Conservation (phyloP, 2,113 vertebrate species). For the Spea bombifrons region DNA sequence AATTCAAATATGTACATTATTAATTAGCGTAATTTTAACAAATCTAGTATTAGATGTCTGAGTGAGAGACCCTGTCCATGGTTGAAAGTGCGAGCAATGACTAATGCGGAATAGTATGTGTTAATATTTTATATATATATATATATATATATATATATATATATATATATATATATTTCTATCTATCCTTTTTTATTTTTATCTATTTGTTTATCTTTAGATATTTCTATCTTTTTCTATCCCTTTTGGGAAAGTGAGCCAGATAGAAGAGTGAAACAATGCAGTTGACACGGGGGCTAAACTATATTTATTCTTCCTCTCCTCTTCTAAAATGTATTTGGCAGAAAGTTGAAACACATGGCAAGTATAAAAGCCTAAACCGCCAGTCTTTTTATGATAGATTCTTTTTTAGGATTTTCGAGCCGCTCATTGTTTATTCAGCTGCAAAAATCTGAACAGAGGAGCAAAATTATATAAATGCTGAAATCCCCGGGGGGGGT, state of each 20-base stretch:
- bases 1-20: too few species aligned
- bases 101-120: too few species aligned
- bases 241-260: background rate
- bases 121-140: too few species aligned
- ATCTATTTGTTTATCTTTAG: too few species aligned
- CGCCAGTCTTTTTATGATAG: slow-evolving; percentile 51
- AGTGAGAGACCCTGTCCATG: too few species aligned
- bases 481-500: slow-evolving; percentile 48
- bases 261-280: slow-evolving; percentile 51
- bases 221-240: too few species aligned
- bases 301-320: slow-evolving; percentile 47
- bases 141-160: too few species aligned
- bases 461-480: slow-evolving; percentile 51
- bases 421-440: slow-evolving; percentile 47
- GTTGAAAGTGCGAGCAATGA: too few species aligned
- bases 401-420: slow-evolving; percentile 50
- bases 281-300: slow-evolving; percentile 50
- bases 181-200: too few species aligned
- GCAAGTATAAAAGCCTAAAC: slow-evolving; percentile 42
- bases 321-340: slow-evolving; percentile 45
- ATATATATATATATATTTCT: too few species aligned
- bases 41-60: too few species aligned
- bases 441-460: slow-evolving; percentile 52
- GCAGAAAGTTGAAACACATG: slow-evolving; percentile 38
- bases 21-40: too few species aligned